Evolutionary conservation across 1,140 invertebrate genomes (phyloP), one percentile per base, ranked within the genome.

Genomic region (Lepidurus arcticus): DNA sequence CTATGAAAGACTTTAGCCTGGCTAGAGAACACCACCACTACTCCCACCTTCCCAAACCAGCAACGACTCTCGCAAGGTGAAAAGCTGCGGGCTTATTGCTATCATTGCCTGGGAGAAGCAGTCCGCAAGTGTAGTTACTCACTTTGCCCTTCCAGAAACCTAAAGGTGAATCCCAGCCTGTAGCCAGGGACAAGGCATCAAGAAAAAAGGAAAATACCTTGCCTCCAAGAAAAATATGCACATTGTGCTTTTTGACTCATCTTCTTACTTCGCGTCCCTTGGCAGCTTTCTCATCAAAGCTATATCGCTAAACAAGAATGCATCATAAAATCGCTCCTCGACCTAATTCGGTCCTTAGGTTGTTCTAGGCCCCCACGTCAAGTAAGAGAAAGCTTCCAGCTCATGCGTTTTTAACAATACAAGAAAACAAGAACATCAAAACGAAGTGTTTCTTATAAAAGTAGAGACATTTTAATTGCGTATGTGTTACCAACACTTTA

Each of bases 91-190:
- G 53, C 53, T 65, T 65, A n/a, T 65, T 7, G 13, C 21, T 65
- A 21, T 65, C 7, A 65, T 65, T 9, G 21, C 21, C 21, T 21
- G 16, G 16, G 13, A 7, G 53, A n/a, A 65, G 16, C 21, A 13
- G 16, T 65, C 9, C 53, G 34, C 21, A 65, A 13, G 53, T 65
- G 6, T 65, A n/a, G 8, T 16, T 9, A 13, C 7, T 47, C 21
- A 21, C 53, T 11, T 65, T 65, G 53, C 13, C 53, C 53, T 65
- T 65, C 53, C n/a, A 65, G 53, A 65, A 10, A 16, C 4, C 53
- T 65, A 21, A 65, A 65, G 53, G 53, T 65, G 53, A 65, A 65
- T 21, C 53, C 13, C 53, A 65, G 53, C 53, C 53, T 65, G n/a
- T 65, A 65, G 53, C 53, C 53, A 65, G 21, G 34, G 34, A 65